Conservation (phyloP, 1,140 invertebrate species). For the Tribolium castaneum region DNA sequence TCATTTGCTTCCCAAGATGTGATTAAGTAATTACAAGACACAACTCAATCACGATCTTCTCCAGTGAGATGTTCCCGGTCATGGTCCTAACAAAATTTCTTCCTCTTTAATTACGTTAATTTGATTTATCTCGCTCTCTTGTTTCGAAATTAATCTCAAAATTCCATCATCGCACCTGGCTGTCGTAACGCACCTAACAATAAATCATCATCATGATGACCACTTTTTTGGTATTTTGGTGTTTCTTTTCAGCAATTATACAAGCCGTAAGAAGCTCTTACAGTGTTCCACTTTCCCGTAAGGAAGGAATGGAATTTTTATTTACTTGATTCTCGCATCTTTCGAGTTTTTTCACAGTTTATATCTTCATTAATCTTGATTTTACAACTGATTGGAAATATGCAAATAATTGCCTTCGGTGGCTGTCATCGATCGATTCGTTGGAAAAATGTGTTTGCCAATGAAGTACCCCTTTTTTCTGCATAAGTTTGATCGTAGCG, state of each 20-base stretch:
- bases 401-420: no score
- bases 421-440: not conserved
- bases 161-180: constrained; percentile 39
- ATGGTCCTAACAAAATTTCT: not conserved
- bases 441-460: no score
- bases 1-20: constrained; percentile 3
- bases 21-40: constrained; percentile 13
- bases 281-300: no score
- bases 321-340: no score
- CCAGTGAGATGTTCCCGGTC: not conserved
- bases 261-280: not conserved
- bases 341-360: no score
- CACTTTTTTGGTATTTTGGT: constrained; percentile 18
- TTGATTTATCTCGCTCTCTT: constrained; percentile 37
- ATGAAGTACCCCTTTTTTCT: not conserved
- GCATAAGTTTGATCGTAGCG: constrained; percentile 7
- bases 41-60: constrained; percentile 36
- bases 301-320: no score
- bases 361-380: not conserved
- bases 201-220: constrained; percentile 34
- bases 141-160: constrained; percentile 36
- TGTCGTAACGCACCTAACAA: constrained; percentile 16
- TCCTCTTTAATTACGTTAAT: constrained; percentile 33
- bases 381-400: not conserved
- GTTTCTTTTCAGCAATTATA: not conserved